phyloP scores from a whole-genome alignment of 1,140 invertebrate genomes.

The Ips typographus region DNA sequence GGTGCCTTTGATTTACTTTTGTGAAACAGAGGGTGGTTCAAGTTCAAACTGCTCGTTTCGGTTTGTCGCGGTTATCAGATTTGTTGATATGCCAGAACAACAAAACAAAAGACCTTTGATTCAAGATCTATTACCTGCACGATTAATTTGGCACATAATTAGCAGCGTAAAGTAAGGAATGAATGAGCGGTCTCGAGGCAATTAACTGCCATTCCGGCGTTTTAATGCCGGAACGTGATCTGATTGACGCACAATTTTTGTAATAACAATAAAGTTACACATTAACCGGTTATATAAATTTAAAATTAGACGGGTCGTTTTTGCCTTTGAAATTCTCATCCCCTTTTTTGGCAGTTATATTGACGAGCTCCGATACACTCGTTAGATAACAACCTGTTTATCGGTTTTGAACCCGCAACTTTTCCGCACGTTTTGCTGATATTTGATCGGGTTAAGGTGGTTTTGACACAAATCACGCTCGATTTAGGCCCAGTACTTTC shows the following conservation, averaged over 20 bases:
- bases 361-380: too few relatives aligned
- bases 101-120: constrained; percentile 8
- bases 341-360: too few relatives aligned
- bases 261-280: constrained; percentile 11
- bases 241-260: constrained; percentile 16
- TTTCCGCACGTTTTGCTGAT: too few relatives aligned
- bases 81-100: not conserved
- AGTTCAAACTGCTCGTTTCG: not conserved
- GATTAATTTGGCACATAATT: not conserved
- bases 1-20: too few relatives aligned
- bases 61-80: not conserved
- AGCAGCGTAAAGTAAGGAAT: not conserved
- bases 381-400: too few relatives aligned
- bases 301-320: not conserved
- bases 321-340: too few relatives aligned
- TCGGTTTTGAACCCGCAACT: too few relatives aligned
- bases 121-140: constrained; percentile 3
- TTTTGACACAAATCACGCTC: too few relatives aligned
- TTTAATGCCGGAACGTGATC: constrained; percentile 6
- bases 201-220: constrained; percentile 6
- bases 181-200: constrained; percentile 3
- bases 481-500: too few relatives aligned
- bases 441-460: too few relatives aligned
- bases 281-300: not conserved
- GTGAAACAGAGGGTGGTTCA: too few relatives aligned